Conservation (phyloP, 2,888 invertebrate species). For the Alviniconcha strummeri region DNA sequence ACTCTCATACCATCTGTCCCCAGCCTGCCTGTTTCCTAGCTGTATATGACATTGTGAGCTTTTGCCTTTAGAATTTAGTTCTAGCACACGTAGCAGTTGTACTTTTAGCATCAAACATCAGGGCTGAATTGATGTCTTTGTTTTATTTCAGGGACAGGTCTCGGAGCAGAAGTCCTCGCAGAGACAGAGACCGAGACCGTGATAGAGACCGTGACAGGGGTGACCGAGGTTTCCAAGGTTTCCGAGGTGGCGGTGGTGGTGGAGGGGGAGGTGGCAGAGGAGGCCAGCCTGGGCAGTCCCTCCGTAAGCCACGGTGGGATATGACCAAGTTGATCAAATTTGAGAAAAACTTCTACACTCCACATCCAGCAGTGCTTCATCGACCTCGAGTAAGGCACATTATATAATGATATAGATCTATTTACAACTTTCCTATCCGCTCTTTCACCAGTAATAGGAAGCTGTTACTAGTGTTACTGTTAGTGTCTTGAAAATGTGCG, state of each 20-base stretch:
- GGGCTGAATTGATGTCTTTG: too few relatives aligned
- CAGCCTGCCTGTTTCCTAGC: too few relatives aligned
- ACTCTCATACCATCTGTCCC: too few relatives aligned
- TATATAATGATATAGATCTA: too few relatives aligned
- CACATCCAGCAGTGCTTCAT: conserved; percentile 82
- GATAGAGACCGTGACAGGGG: conserved; percentile 20
- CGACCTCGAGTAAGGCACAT: conserved; percentile 73
- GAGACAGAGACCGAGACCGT: conserved; percentile 17
- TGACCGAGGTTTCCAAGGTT: conserved; percentile 30
- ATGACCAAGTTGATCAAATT: conserved; percentile 85
- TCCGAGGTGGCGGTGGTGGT: conserved; percentile 48
- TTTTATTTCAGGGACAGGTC: conserved; percentile 23
- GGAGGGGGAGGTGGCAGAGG: conserved; percentile 73
- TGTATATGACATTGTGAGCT: too few relatives aligned
- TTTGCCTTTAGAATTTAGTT: too few relatives aligned
- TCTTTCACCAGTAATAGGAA: too few relatives aligned
- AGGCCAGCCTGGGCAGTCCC: conserved; percentile 80
- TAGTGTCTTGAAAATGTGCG: too few relatives aligned
- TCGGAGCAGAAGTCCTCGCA: conserved; percentile 10
- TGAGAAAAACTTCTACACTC: conserved; percentile 92
- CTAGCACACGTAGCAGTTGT: too few relatives aligned
- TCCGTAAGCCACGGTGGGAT: conserved; percentile 94
- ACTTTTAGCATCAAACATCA: too few relatives aligned
- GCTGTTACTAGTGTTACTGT: too few relatives aligned
- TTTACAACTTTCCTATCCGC: too few relatives aligned